Conservation (phyloP, 2,888 invertebrate genomes). For the Blastobasis lacticolella region DNA sequence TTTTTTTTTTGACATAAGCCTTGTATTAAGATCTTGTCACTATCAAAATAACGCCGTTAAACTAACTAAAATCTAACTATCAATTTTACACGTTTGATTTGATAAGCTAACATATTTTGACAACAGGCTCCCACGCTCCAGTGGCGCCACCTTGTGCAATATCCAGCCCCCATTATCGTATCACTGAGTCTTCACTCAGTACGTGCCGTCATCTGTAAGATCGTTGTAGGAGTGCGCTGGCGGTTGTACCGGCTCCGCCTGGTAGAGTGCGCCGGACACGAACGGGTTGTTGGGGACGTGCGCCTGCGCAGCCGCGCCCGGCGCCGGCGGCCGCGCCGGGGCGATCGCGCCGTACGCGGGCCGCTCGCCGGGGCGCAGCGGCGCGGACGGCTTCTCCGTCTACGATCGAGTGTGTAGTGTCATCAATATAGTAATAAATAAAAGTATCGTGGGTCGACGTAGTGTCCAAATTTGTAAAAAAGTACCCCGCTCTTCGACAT, state of each 20-base stretch:
- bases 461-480: no score
- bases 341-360: slow-evolving; percentile 57
- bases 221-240: slow-evolving; percentile 73
- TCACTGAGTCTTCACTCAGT: slow-evolving; percentile 21
- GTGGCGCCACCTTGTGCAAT: no score
- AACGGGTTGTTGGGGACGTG: slow-evolving; percentile 76
- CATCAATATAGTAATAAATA: no score
- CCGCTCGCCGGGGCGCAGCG: slow-evolving; percentile 46
- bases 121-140: no score
- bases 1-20: no score
- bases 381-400: slow-evolving; percentile 55
- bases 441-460: no score
- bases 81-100: no score
- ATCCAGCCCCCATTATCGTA: neutral
- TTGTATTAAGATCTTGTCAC: no score
- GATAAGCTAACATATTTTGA: no score
- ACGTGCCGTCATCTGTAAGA: slow-evolving; percentile 52
- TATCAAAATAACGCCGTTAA: no score
- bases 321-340: slow-evolving; percentile 48
- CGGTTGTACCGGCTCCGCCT: slow-evolving; percentile 79
- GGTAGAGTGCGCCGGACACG: slow-evolving; percentile 75
- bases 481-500: no score
- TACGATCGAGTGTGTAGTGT: slow-evolving; percentile 14
- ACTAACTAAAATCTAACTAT: no score
- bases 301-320: slow-evolving; percentile 56